These are phyloP conservation scores for Cotesia chilonis DNA, from an alignment of 1,140 invertebrate species.

Conservation along the genomic window DNA sequence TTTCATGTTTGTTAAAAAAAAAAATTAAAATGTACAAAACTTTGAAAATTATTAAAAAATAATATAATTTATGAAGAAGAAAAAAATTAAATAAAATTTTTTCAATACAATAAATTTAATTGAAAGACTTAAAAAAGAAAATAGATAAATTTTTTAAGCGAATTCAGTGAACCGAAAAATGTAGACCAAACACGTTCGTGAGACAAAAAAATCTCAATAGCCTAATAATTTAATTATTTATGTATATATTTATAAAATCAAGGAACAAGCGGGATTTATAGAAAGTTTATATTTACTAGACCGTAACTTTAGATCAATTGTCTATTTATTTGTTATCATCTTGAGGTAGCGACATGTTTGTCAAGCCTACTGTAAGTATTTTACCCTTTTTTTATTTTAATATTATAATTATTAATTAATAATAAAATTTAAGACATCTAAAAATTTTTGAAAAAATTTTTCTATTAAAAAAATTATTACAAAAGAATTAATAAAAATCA, in stretches of 20 bases:
- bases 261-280: constrained; percentile 41
- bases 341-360: constrained; percentile 40
- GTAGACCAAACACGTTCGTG: not conserved
- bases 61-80: too few species aligned
- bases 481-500: too few species aligned
- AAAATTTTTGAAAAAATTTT: too few species aligned
- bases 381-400: constrained; percentile 3
- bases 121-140: not conserved
- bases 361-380: constrained; percentile 45
- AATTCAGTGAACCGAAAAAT: not conserved
- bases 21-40: too few species aligned
- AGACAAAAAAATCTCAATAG: not conserved
- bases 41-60: too few species aligned
- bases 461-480: too few species aligned
- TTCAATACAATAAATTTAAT: too few species aligned
- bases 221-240: constrained; percentile 13
- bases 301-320: constrained; percentile 46
- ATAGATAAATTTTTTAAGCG: not conserved
- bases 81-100: too few species aligned
- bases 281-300: constrained; percentile 49
- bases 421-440: too few species aligned
- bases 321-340: constrained; percentile 44
- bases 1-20: too few species aligned
- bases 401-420: too few species aligned
- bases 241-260: not conserved